phyloP scores from a whole-genome alignment of 2,797 vertebrate species.

The Rhinogobio ventralis region DNA sequence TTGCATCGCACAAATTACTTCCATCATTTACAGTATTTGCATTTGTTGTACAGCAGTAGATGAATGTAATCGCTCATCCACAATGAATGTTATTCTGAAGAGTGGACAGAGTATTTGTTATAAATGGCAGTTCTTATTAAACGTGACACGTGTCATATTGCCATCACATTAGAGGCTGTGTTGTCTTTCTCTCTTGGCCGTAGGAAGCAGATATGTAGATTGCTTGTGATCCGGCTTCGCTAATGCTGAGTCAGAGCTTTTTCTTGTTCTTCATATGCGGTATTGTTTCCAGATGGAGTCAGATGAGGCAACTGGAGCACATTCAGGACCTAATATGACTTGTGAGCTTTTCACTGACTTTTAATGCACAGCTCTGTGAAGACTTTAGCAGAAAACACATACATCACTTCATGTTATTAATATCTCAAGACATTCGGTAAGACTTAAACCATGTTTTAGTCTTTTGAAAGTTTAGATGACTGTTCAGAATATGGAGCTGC shows the following conservation, averaged over 20 bases:
- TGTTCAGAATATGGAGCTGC: not conserved
- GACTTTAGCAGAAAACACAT: conserved; percentile 45
- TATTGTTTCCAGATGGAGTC: conserved; percentile 58
- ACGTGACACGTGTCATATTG: not conserved
- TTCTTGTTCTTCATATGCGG: conserved; percentile 34
- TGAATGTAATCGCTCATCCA: conserved; percentile 30
- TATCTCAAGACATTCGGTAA: conserved; percentile 26
- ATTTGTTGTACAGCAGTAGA: conserved; percentile 22
- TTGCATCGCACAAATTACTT: conserved; percentile 11
- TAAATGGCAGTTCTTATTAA: conserved; percentile 29
- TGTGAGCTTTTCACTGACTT: conserved; percentile 46
- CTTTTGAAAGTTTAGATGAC: conserved; percentile 34
- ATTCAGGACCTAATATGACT: conserved; percentile 38
- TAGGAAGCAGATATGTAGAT: conserved; percentile 35
- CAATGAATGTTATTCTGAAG: not conserved
- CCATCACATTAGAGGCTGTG: conserved; percentile 21
- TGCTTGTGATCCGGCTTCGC: conserved; percentile 15
- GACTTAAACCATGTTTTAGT: conserved; percentile 27
- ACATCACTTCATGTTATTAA: conserved; percentile 34
- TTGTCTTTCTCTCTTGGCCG: conserved; percentile 26
- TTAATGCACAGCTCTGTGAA: conserved; percentile 26
- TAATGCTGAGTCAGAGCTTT: conserved; percentile 43
- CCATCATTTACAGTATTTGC: conserved; percentile 24
- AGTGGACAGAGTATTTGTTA: conserved; percentile 16
- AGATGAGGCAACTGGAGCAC: conserved; percentile 35